Evolutionary conservation across 2,888 invertebrate genomes (phyloP), one percentile per base, ranked within the genome.

Genomic region (Drosophila koepferae): DNA sequence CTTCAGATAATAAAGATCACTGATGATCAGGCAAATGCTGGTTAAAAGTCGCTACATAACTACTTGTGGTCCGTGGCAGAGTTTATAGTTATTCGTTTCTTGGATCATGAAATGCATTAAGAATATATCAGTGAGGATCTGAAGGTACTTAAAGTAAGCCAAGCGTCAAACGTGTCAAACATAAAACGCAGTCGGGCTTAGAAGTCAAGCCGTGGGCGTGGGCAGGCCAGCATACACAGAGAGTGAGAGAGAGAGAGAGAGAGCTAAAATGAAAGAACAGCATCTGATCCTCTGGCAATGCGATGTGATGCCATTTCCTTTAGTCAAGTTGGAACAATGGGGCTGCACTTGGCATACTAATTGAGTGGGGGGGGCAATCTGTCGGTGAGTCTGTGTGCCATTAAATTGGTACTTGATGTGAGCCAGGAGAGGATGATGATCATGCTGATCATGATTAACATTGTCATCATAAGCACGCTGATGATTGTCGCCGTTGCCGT

Each of bases 381-480:
- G 31, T 44, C 49, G 43, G 28, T 63, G 74, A 74, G 74, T 79
- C 77, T 78, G 82, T 78, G 82, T 88, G 89, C 87, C 85, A 91
- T 91, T 89, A 88, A 91, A 86, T 91, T 91, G 91, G 91, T 91
- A 90, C 90, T 90, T 80, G 81, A 84, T 84, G 89, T 41, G 77
- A 56, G 83, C 55, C 63, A 28, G 59, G 28, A 61, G 76, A 65
- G 64, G 34, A 58, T 61, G 55, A 49, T 66, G 16, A 71, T 70
- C 54, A 36, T 77, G 36, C 60, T 63, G 48, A 41, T 59, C 31
- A 63, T 68, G 60, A 74, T 56, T 63, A 55, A 41, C 61, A 34
- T 60, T 63, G 55, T 53, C 55, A 38, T 59, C 51, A 51, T 51
- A 49, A 49, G 49, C 31, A 41, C 59, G 31, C 49, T 63, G 46